Conservation (phyloP, 2,888 invertebrate species). For the Apodemia zela region DNA sequence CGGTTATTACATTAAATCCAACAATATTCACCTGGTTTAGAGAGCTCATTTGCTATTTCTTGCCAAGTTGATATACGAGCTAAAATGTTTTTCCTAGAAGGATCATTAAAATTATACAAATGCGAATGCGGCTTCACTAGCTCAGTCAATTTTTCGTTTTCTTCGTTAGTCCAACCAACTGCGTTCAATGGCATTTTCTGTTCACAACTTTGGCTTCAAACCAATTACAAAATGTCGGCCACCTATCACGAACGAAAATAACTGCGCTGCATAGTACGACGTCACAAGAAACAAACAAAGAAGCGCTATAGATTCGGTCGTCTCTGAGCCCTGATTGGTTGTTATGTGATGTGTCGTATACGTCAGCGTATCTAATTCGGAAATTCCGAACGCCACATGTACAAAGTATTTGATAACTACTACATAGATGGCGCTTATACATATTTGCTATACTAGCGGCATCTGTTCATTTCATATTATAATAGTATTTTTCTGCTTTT, state of each 20-base stretch:
- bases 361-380: conserved; percentile 13
- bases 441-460: conserved; percentile 12
- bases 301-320: conserved; percentile 28
- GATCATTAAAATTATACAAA: conserved; percentile 60
- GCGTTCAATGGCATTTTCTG: conserved; percentile 67
- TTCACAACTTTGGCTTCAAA: conserved; percentile 40
- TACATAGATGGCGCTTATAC: neutral
- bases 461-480: conserved; percentile 7
- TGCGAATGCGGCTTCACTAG: conserved; percentile 63
- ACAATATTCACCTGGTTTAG: conserved; percentile 60
- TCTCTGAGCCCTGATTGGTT: conserved; percentile 46
- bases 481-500: conserved; percentile 1
- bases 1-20: neutral
- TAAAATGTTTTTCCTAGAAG: conserved; percentile 65
- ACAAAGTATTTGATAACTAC: neutral
- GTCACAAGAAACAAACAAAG: conserved; percentile 47
- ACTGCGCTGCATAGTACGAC: conserved; percentile 66
- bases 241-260: conserved; percentile 70
- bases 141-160: conserved; percentile 62
- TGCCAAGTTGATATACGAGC: conserved; percentile 67
- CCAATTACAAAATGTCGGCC: conserved; percentile 69
- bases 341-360: conserved; percentile 24
- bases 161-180: conserved; percentile 62
- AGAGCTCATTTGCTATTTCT: conserved; percentile 59
- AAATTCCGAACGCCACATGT: neutral